Evolutionary conservation across 64 coral and sea anemone species (phyloP), one percentile per base, ranked within the genome.

Genomic region (Pachyseris speciosa): DNA sequence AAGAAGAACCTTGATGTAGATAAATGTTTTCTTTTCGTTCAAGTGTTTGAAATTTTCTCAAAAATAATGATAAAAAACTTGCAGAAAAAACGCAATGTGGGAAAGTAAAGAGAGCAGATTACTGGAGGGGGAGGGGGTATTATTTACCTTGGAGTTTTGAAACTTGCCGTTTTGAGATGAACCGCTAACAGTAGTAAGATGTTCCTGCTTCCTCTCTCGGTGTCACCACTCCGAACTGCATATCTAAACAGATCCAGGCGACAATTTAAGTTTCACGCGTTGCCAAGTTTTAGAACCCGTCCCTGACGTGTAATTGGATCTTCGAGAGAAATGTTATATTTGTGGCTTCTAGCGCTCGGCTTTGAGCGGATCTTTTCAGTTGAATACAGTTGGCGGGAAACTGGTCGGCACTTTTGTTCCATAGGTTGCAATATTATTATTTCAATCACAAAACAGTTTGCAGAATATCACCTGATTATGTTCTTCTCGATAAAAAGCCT

Each of bases 321-420:
- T 15, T n/a, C 20, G 15, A 24, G 34, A 80, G 59, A 80, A 60
- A 39, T 26, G 32, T 9, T 61, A 34, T 80, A 37, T 38, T 37
- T 60, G 49, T 57, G 75, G 75, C 47, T 78, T 57, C 49, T 0
- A 29, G 31, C 7, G 26, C 31, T 36, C 53, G 53, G 61, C 76
- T 37, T 39, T 80, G 53, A 80, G 52, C 77, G 52, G 77, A 22
- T 38, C 73, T 75, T 79, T 79, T 79, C 48, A 61, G 17, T 24
- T 24, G 13, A 57, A 58, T 39, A 30, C 33, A 40, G 17, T 80
- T 80, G 51, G 52, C 20, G 77, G 52, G 77, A 80, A 80, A 60
- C 22, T 60, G 40, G 77, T 78, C 77, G 77, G 77, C 51, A 60
- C 49, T 80, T 80, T 61, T 80, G 75, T 78, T 42, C 39, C 36